Conservation (phyloP, 2,113 vertebrate species). For the Rhodinocichla rosea region DNA sequence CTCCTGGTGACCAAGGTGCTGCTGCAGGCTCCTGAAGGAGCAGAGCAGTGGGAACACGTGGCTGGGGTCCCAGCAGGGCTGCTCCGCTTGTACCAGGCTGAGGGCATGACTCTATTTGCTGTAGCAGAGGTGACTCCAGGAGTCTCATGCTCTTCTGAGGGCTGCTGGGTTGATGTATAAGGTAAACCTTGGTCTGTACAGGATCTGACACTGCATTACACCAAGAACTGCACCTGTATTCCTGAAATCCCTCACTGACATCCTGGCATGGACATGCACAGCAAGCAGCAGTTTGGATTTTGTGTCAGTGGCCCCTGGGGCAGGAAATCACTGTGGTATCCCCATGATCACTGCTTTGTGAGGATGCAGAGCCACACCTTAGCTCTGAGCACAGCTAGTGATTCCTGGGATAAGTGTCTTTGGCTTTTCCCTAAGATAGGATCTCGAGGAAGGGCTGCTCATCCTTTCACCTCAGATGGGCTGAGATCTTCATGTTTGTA, state of each 20-base stretch:
- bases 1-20: neutral
- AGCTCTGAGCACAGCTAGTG: neutral
- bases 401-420: neutral
- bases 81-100: accelerated
- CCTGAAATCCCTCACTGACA: neutral
- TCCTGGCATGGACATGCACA: neutral
- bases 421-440: neutral
- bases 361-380: neutral
- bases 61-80: neutral
- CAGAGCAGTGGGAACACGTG: accelerated
- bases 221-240: neutral
- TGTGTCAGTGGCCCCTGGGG: no score
- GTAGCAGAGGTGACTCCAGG: neutral
- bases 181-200: neutral
- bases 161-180: neutral
- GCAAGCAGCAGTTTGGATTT: neutral
- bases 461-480: neutral
- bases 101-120: accelerated
- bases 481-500: neutral
- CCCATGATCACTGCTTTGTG: neutral
- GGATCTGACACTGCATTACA: neutral
- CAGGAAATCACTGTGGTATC: neutral
- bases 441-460: neutral
- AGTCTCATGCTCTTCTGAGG: neutral
- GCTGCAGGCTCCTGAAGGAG: neutral